phyloP scores from a whole-genome alignment of 2,797 vertebrate genomes.

The Hypotaenidia philippensis region DNA sequence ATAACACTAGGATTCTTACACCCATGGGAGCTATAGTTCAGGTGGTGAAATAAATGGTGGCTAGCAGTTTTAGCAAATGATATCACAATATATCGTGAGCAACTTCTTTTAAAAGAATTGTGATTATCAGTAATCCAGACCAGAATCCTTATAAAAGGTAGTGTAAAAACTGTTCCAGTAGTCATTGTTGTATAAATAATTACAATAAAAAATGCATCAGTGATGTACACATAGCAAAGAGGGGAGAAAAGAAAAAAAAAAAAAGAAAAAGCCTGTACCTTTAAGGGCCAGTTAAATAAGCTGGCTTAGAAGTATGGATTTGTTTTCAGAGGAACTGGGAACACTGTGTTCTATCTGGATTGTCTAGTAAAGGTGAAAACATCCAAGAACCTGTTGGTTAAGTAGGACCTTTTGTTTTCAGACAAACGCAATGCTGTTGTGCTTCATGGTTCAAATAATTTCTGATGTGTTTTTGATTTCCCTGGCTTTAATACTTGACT shows the following conservation, averaged over 20 bases:
- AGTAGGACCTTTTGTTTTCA: slow-evolving; percentile 17
- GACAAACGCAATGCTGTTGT: not conserved
- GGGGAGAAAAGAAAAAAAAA: not conserved
- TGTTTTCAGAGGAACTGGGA: not conserved
- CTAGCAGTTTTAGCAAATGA: slow-evolving; percentile 5
- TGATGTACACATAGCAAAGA: not conserved
- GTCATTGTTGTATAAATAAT: not conserved
- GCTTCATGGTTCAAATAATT: not conserved
- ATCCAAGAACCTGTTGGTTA: not conserved
- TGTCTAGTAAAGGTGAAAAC: not conserved
- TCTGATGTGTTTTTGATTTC: slow-evolving; percentile 26
- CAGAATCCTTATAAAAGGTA: not conserved
- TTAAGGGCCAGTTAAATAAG: not conserved
- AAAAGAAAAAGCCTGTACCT: not conserved
- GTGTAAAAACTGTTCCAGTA: not conserved
- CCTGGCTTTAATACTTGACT: not conserved
- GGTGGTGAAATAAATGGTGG: not conserved
- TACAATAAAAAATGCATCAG: not conserved
- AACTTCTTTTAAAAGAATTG: not conserved
- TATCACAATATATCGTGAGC: not conserved
- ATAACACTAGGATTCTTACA: not conserved
- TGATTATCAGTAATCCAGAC: slow-evolving; percentile 4
- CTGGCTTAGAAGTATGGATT: not conserved
- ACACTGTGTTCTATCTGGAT: not conserved
- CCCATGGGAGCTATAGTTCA: not conserved